Percentiles rank a stretch among this genome's conserved stretches.
Conservation (phyloP, 1,140 invertebrate species). For the Phocides pigmalion region DNA sequence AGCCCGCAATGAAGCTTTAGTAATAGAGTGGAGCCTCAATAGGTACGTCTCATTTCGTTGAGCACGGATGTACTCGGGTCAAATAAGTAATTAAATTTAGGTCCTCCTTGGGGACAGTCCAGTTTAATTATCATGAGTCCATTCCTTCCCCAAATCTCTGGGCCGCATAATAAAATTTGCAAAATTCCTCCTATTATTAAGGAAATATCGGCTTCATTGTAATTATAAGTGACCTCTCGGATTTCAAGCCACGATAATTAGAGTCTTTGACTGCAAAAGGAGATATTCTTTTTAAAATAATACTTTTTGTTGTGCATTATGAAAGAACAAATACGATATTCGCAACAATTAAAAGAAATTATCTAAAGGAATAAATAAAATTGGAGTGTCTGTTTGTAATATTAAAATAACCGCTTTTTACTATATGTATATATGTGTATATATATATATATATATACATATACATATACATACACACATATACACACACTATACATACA, state of each 20-base stretch:
- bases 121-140: constrained; percentile 50
- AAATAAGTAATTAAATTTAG: constrained; percentile 62
- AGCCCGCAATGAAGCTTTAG: not conserved
- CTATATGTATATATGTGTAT: too few species aligned
- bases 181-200: constrained; percentile 27
- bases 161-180: constrained; percentile 36
- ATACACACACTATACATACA: too few species aligned
- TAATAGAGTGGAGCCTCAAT: constrained; percentile 26
- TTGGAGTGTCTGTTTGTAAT: too few species aligned
- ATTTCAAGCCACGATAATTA: not conserved
- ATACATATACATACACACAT: too few species aligned
- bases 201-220: constrained; percentile 26
- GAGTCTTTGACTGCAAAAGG: not conserved
- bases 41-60: constrained; percentile 24
- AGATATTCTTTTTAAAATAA: not conserved
- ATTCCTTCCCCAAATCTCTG: constrained; percentile 41
- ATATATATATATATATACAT: too few species aligned
- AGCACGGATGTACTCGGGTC: constrained; percentile 38
- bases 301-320: not conserved
- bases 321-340: too few species aligned
- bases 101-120: constrained; percentile 40
- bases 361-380: too few species aligned
- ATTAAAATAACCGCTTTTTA: too few species aligned
- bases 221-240: constrained; percentile 18
- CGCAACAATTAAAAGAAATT: too few species aligned